These are phyloP conservation scores for Apostichopus japonicus DNA, from an alignment of 35 echinoderm and acorn worm species.

Conservation along the genomic window DNA sequence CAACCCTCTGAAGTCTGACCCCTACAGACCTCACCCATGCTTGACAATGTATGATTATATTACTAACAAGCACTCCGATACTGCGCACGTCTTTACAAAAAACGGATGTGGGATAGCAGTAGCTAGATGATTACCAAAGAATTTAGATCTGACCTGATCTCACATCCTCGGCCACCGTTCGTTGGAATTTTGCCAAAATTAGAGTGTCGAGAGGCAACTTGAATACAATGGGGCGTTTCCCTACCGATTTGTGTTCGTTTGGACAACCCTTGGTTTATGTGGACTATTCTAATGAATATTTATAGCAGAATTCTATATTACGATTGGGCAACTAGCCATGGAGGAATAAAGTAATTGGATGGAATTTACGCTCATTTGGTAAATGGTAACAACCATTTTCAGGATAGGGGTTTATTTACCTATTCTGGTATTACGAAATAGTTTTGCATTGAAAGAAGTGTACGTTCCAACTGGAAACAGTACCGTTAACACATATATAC, in stretches of 20 bases:
- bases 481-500: not conserved
- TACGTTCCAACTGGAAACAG: not conserved
- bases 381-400: slow-evolving; percentile 20
- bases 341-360: not conserved
- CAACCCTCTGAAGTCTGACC: too few relatives aligned
- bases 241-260: not conserved
- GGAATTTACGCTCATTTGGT: not conserved
- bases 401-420: slow-evolving; percentile 40
- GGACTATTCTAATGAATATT: slow-evolving; percentile 7
- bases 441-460: slow-evolving; percentile 17
- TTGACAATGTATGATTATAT: too few relatives aligned
- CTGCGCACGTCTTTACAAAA: too few relatives aligned
- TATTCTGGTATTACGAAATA: slow-evolving; percentile 41
- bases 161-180: not conserved
- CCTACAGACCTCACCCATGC: too few relatives aligned
- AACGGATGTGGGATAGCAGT: too few relatives aligned
- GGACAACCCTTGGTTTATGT: not conserved
- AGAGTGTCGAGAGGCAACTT: not conserved
- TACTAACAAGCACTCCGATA: too few relatives aligned
- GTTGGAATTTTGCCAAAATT: slow-evolving; percentile 1
- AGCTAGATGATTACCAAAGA: too few relatives aligned
- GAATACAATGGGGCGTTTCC: slow-evolving; percentile 38
- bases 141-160: too few relatives aligned
- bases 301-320: not conserved
- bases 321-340: not conserved